Percentiles rank a stretch among this genome's conserved stretches.
Evolutionary conservation across 2,113 vertebrate species (phyloP).

Genomic region (Corythoichthys intestinalis): DNA sequence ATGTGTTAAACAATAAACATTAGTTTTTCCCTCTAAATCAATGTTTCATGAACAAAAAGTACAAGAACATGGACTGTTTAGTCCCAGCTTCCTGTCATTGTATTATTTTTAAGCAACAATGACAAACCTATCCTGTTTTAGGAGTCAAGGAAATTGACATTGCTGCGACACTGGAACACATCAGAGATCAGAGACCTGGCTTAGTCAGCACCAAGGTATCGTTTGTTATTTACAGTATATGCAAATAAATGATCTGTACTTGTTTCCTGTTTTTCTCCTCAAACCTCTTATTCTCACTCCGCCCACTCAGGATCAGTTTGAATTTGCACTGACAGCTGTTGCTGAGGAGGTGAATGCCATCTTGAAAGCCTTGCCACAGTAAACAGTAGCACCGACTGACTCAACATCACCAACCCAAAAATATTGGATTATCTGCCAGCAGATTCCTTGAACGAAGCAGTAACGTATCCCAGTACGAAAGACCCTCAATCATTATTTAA

Average conservation of each 20-base stretch:
- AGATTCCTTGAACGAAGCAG: not conserved
- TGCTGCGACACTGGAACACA: slow-evolving; percentile 91
- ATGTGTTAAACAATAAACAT: too few species aligned
- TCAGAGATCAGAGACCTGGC: slow-evolving; percentile 90
- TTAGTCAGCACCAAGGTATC: slow-evolving; percentile 93
- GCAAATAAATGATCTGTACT: not conserved
- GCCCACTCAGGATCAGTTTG: slow-evolving; percentile 90
- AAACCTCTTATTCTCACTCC: not conserved
- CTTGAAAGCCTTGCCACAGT: slow-evolving; percentile 93
- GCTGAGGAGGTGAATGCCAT: slow-evolving; percentile 97
- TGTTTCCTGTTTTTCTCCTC: not conserved
- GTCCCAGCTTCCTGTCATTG: not conserved
- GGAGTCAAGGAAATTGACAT: slow-evolving; percentile 99
- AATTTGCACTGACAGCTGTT: slow-evolving; percentile 92
- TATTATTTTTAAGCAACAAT: not conserved
- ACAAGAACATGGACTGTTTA: not conserved
- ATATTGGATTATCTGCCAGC: not conserved
- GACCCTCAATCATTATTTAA: not conserved
- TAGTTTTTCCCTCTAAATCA: too few species aligned
- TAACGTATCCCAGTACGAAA: not conserved
- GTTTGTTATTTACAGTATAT: not conserved
- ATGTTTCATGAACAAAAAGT: not conserved
- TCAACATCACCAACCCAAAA: not conserved
- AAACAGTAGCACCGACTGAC: slow-evolving; percentile 45
- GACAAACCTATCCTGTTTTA: slow-evolving; percentile 42